These are phyloP conservation scores for Drosophila austrosaltans DNA, from an alignment of 2,888 invertebrate genomes.

Conservation along the genomic window DNA sequence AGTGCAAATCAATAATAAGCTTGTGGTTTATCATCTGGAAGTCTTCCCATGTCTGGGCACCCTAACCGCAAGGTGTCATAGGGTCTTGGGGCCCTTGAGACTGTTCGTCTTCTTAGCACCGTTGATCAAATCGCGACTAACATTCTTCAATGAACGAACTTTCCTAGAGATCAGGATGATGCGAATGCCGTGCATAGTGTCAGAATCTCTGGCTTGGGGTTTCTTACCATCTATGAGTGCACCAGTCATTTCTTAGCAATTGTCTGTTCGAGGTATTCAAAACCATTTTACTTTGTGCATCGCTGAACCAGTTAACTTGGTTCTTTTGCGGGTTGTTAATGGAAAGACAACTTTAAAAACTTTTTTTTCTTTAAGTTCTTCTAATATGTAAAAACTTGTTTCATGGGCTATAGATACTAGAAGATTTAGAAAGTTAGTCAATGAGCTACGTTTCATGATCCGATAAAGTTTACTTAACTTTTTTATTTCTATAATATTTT, in stretches of 20 bases:
- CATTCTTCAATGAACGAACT: conserved; percentile 98
- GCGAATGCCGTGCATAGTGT: conserved; percentile 96
- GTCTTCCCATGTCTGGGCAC: conserved; percentile 99
- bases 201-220: conserved; percentile 91
- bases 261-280: conserved; percentile 93
- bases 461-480: too few species aligned
- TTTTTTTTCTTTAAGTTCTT: too few species aligned
- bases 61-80: conserved; percentile 99
- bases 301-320: conserved; percentile 91
- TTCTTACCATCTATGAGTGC: conserved; percentile 91
- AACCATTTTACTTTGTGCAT: conserved; percentile 89
- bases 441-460: too few species aligned
- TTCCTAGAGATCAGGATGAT: conserved; percentile 99
- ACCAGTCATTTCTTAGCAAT: conserved; percentile 84
- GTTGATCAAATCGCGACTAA: conserved; percentile 97
- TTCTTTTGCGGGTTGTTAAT: conserved; percentile 26
- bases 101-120: conserved; percentile 98
- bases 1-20: conserved; percentile 98
- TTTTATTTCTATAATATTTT: too few species aligned
- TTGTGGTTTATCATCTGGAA: conserved; percentile 99
- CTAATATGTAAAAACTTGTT: too few species aligned
- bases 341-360: conserved; percentile 47
- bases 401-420: too few species aligned
- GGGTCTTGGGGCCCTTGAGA: conserved; percentile 98
- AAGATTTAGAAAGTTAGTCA: too few species aligned